phyloP scores from a whole-genome alignment of 2,888 invertebrate genomes.

The Lochmaea capreae region DNA sequence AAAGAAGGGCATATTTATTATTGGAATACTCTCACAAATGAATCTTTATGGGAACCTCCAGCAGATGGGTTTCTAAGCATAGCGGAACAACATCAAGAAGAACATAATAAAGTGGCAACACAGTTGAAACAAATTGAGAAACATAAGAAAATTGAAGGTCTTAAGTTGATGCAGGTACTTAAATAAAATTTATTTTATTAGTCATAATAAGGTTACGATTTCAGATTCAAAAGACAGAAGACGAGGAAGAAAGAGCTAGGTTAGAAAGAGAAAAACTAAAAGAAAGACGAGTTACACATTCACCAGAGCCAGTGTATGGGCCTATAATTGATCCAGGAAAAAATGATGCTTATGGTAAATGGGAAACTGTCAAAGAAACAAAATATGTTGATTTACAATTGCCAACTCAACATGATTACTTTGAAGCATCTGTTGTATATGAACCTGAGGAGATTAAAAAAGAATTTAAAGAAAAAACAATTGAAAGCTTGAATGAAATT shows the following conservation, averaged over 20 bases:
- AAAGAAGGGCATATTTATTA: slow-evolving; percentile 85
- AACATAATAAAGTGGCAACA: slow-evolving; percentile 66
- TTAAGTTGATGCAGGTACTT: slow-evolving; percentile 14
- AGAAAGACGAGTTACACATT: slow-evolving; percentile 58
- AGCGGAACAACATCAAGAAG: slow-evolving; percentile 72
- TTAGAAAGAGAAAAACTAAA: slow-evolving; percentile 67
- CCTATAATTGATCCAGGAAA: slow-evolving; percentile 73
- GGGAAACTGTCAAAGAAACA: slow-evolving; percentile 76
- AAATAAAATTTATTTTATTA: not conserved
- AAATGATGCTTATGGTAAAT: slow-evolving; percentile 80
- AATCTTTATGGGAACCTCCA: slow-evolving; percentile 82
- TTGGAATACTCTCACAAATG: slow-evolving; percentile 87
- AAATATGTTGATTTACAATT: slow-evolving; percentile 75
- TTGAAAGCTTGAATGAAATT: slow-evolving; percentile 68
- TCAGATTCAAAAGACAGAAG: slow-evolving; percentile 62
- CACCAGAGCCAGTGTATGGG: slow-evolving; percentile 62
- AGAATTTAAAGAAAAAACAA: slow-evolving; percentile 73
- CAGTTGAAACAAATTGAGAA: slow-evolving; percentile 61
- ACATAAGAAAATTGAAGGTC: slow-evolving; percentile 50
- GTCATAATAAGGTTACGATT: slow-evolving; percentile 10
- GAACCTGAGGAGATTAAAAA: slow-evolving; percentile 67
- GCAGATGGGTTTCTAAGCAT: slow-evolving; percentile 77
- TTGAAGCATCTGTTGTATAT: slow-evolving; percentile 52
- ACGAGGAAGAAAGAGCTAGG: slow-evolving; percentile 68
- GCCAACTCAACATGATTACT: slow-evolving; percentile 67